phyloP scores from a whole-genome alignment of 2,888 invertebrate species.

The Drosophila putrida region DNA sequence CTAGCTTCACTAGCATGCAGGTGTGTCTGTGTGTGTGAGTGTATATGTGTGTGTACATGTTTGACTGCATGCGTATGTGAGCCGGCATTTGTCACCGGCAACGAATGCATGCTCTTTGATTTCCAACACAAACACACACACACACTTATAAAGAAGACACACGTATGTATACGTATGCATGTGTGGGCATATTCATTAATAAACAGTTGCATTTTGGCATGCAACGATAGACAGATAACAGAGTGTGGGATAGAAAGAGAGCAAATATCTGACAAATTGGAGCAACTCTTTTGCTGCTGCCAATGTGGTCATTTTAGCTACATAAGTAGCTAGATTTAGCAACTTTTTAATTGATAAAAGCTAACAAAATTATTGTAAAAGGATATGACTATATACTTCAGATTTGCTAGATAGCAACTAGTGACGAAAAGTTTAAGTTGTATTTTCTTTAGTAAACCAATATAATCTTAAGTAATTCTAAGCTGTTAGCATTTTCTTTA shows the following conservation, averaged over 20 bases:
- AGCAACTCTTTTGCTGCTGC: constrained; percentile 18
- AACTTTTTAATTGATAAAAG: too few species aligned
- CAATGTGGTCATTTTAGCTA: too few species aligned
- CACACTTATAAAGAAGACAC: not conserved
- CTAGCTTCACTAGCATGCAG: constrained; percentile 33
- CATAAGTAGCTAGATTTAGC: too few species aligned
- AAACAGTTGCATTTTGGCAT: constrained; percentile 49
- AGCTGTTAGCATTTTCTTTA: too few species aligned
- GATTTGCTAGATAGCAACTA: too few species aligned
- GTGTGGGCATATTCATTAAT: constrained; percentile 20
- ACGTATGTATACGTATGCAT: constrained; percentile 2
- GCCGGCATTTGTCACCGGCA: constrained; percentile 61
- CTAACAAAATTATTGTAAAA: too few species aligned
- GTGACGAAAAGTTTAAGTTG: too few species aligned
- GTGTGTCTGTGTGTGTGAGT: constrained; percentile 18
- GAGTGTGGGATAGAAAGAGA: constrained; percentile 9
- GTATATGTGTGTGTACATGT: not conserved
- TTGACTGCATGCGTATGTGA: constrained; percentile 21
- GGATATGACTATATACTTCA: too few species aligned
- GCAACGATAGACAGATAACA: constrained; percentile 22
- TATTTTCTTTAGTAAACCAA: too few species aligned
- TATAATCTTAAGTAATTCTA: too few species aligned
- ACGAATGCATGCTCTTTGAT: constrained; percentile 28
- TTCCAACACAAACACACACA: constrained; percentile 24
- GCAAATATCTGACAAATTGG: constrained; percentile 35